phyloP scores from a whole-genome alignment of 2,888 invertebrate species.

The Drosophila bunnanda region DNA sequence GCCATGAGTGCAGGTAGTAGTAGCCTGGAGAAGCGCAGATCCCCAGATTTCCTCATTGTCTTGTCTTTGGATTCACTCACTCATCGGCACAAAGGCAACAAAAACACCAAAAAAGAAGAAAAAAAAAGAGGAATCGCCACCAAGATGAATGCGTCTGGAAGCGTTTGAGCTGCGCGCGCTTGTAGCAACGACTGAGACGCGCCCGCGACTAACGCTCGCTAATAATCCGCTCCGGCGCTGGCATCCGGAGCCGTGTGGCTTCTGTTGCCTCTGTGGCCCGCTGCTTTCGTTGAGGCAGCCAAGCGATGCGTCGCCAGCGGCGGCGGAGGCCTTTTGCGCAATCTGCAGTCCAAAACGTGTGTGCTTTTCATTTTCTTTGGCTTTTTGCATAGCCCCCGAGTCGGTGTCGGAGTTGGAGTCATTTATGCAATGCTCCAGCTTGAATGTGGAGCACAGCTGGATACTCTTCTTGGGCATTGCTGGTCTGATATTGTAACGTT shows the following conservation, averaged over 20 bases:
- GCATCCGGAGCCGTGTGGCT: conserved; percentile 15
- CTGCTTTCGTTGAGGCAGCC: conserved; percentile 74
- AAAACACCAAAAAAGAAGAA: conserved; percentile 7
- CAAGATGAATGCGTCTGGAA: conserved; percentile 9
- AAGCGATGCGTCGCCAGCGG: conserved; percentile 73
- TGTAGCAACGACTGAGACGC: conserved; percentile 73
- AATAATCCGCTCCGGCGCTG: conserved; percentile 60
- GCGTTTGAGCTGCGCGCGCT: conserved; percentile 68
- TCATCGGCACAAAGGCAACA: conserved; percentile 11
- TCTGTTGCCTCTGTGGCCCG: conserved; percentile 55
- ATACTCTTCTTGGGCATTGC: conserved; percentile 11
- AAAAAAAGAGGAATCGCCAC: not conserved
- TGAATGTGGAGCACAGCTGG: conserved; percentile 12
- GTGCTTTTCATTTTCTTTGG: conserved; percentile 11
- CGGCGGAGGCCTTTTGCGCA: conserved; percentile 58
- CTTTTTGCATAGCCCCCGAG: conserved; percentile 39
- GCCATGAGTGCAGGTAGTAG: conserved; percentile 45
- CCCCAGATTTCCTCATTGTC: conserved; percentile 49
- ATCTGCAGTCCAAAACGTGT: conserved; percentile 42
- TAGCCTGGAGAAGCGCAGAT: conserved; percentile 17
- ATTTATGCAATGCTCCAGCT: conserved; percentile 67
- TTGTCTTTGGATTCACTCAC: conserved; percentile 8
- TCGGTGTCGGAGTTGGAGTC: conserved; percentile 48
- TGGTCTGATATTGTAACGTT: no score
- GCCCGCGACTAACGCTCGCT: conserved; percentile 59